These are phyloP conservation scores for Heliornis fulica DNA, from an alignment of 2,113 vertebrate species.

Conservation along the genomic window DNA sequence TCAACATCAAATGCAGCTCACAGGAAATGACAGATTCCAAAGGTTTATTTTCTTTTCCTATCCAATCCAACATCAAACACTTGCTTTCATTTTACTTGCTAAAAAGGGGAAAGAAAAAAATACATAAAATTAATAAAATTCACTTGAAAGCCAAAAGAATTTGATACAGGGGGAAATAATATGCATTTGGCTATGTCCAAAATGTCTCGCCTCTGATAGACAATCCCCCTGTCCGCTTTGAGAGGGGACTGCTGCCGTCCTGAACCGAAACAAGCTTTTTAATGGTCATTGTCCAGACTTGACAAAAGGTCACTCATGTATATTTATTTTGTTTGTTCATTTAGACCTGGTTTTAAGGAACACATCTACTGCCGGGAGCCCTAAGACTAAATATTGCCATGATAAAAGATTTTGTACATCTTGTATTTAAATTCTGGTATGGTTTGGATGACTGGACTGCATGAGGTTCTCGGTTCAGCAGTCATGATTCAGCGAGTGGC, in stretches of 20 bases:
- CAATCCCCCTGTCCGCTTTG: not conserved
- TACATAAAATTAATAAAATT: not conserved
- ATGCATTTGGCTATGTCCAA: not conserved
- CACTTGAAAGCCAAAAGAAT: not conserved
- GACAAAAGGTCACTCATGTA: not conserved
- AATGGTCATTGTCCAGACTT: not conserved
- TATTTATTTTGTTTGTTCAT: not conserved
- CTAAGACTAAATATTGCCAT: not conserved
- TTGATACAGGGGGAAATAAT: not conserved
- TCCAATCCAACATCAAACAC: not conserved
- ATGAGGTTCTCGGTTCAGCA: not conserved
- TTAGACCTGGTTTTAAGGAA: not conserved
- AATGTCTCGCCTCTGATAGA: not conserved
- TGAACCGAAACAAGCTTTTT: not conserved
- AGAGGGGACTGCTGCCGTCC: not conserved
- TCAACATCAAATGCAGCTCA: not conserved
- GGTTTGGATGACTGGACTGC: not conserved
- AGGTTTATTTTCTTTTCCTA: not conserved
- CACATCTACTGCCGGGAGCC: not conserved
- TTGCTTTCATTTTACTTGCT: conserved; percentile 53
- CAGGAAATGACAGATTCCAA: not conserved
- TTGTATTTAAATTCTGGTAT: not conserved
- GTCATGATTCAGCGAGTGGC: not conserved
- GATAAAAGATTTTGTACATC: not conserved
- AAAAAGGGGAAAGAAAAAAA: not conserved